Conservation (phyloP, 2,113 vertebrate genomes). For the Plestiodon gilberti region DNA sequence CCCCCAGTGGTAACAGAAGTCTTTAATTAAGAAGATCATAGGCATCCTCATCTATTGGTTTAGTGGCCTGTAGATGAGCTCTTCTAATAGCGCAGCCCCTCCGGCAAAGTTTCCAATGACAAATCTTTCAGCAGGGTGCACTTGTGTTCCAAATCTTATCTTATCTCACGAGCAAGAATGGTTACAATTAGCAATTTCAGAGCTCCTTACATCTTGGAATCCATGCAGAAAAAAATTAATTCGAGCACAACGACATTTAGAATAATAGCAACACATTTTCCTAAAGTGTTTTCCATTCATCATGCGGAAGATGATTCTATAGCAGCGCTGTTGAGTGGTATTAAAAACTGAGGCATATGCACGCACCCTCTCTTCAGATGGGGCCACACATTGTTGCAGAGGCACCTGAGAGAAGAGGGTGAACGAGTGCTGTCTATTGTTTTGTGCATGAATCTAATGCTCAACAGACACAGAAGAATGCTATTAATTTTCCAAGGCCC, state of each 20-base stretch:
- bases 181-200: slow-evolving; percentile 71
- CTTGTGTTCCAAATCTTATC: slow-evolving; percentile 54
- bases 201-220: slow-evolving; percentile 69
- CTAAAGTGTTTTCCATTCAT: slow-evolving; percentile 72
- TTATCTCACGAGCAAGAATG: slow-evolving; percentile 53
- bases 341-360: slow-evolving; percentile 54
- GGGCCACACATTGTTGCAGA: slow-evolving; percentile 56
- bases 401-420: background rate
- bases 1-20: slow-evolving; percentile 16
- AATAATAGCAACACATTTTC: slow-evolving; percentile 78
- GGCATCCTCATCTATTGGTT: slow-evolving; percentile 22
- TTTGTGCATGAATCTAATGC: slow-evolving; percentile 58
- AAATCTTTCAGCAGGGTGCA: slow-evolving; percentile 37
- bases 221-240: slow-evolving; percentile 71
- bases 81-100: slow-evolving; percentile 23
- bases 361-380: slow-evolving; percentile 42
- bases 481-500: slow-evolving; percentile 66
- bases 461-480: slow-evolving; percentile 63
- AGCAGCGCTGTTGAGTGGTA: slow-evolving; percentile 66
- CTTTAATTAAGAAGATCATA: slow-evolving; percentile 42
- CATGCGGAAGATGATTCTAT: slow-evolving; percentile 66
- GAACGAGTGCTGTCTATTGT: slow-evolving; percentile 24
- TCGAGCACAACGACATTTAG: slow-evolving; percentile 77
- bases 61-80: slow-evolving; percentile 37
- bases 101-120: slow-evolving; percentile 45